phyloP scores from a whole-genome alignment of 2,888 invertebrate genomes.

The Dasypogon diadema region DNA sequence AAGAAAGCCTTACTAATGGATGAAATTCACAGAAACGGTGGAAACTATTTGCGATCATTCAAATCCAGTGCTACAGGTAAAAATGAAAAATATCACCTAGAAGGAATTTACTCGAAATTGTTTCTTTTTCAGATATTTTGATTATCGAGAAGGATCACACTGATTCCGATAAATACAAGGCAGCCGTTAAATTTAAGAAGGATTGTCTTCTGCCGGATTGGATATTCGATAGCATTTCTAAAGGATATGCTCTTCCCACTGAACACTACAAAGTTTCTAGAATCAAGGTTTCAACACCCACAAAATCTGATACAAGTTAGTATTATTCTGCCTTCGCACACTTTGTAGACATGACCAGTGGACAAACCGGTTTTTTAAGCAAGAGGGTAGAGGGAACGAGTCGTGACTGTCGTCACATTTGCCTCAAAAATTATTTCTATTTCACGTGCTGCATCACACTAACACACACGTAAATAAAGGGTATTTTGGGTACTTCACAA shows the following conservation, averaged over 20 bases:
- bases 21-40: conserved; percentile 81
- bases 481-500: no score
- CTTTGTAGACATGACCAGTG: no score
- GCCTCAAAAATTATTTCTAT: no score
- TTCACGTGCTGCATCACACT: no score
- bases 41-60: conserved; percentile 71
- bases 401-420: no score
- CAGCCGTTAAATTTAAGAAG: conserved; percentile 66
- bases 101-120: no score
- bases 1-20: conserved; percentile 72
- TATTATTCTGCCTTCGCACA: no score
- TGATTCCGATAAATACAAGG: conserved; percentile 65
- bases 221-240: conserved; percentile 81
- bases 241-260: conserved; percentile 77
- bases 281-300: conserved; percentile 79
- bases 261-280: conserved; percentile 73
- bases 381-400: no score
- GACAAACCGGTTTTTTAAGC: no score
- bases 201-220: conserved; percentile 81
- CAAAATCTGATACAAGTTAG: conserved; percentile 67
- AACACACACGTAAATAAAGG: no score
- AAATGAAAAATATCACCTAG: neutral
- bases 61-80: conserved; percentile 58
- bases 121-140: conserved; percentile 65
- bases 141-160: conserved; percentile 64